Conservation (phyloP, 1,140 invertebrate species). For the Cydia fagiglandana region DNA sequence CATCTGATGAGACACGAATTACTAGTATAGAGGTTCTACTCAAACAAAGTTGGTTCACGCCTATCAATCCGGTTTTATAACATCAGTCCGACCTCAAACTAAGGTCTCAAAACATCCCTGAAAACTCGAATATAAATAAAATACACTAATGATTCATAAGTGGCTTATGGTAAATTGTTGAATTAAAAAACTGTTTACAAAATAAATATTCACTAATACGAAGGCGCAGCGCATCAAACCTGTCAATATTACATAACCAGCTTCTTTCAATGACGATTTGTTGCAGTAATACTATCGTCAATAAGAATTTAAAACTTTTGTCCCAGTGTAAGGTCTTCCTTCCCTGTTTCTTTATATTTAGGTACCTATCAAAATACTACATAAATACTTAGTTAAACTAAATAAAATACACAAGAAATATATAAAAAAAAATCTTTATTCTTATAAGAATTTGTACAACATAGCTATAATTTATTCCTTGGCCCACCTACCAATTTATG, state of each 20-base stretch:
- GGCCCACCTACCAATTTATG: no score
- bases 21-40: neutral
- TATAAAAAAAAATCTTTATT: no score
- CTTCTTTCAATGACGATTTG: slow-evolving; percentile 3
- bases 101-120: slow-evolving; percentile 48
- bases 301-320: no score
- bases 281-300: no score
- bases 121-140: slow-evolving; percentile 30
- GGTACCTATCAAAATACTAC: no score
- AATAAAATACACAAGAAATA: no score
- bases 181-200: neutral
- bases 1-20: neutral
- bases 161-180: slow-evolving; percentile 1
- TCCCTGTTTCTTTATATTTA: no score
- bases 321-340: no score
- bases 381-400: no score
- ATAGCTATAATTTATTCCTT: no score
- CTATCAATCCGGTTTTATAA: slow-evolving; percentile 56
- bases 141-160: slow-evolving; percentile 20
- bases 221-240: slow-evolving; percentile 7
- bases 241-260: slow-evolving; percentile 10
- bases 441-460: no score
- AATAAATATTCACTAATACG: neutral
- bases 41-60: neutral
- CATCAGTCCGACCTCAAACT: slow-evolving; percentile 53